A percentile compares a stretch with the other conserved stretches of the same genome.
Conservation (phyloP, 2,113 vertebrate genomes). For the Halcyon senegalensis region DNA sequence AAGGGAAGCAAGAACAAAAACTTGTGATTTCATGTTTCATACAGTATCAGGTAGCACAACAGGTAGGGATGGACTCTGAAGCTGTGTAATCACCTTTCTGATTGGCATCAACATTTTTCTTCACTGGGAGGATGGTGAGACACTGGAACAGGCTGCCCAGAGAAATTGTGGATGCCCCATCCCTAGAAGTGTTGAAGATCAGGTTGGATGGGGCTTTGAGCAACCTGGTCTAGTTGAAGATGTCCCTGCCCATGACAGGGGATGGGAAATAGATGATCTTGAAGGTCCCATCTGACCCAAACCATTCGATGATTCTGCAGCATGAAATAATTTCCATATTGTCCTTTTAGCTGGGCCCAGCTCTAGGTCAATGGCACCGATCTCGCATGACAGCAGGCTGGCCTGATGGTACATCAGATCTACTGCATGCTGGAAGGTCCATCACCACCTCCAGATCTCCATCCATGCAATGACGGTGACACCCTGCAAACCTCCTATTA, state of each 20-base stretch:
- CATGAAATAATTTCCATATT: not conserved
- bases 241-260: not conserved
- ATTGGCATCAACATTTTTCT: not conserved
- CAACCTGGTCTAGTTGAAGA: not conserved
- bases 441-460: not conserved
- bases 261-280: not conserved
- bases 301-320: not conserved
- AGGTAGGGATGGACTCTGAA: not conserved
- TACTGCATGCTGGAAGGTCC: not conserved
- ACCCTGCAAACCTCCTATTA: not conserved
- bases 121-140: not conserved
- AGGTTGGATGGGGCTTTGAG: not conserved
- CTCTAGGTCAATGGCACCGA: not conserved
- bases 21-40: not conserved
- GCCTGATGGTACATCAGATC: not conserved
- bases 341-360: not conserved
- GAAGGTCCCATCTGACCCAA: not conserved
- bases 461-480: rapidly evolving
- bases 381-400: not conserved
- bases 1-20: not conserved
- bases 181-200: too few relatives aligned
- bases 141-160: not conserved
- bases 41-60: not conserved
- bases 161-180: not conserved
- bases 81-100: not conserved